Percentiles rank a stretch among this genome's conserved stretches.
Conservation (phyloP, 2,888 invertebrate genomes). For the Pyrocoelia pectoralis region DNA sequence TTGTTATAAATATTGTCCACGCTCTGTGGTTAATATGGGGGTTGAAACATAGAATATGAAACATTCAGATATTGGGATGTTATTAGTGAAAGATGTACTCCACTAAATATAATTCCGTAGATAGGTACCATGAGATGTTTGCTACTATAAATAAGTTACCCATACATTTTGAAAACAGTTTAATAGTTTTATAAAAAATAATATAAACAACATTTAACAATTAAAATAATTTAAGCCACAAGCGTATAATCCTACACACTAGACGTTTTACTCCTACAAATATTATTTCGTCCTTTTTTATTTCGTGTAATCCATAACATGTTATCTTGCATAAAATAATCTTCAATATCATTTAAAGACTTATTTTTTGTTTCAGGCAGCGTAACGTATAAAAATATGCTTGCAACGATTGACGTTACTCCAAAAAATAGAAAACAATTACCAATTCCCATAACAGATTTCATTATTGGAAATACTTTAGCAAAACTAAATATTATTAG, state of each 20-base stretch:
- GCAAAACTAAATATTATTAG: constrained; percentile 72
- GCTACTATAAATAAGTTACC: no score
- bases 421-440: constrained; percentile 79
- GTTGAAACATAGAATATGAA: no score
- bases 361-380: constrained; percentile 79
- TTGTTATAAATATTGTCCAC: no score
- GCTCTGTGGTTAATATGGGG: no score
- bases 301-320: constrained; percentile 68
- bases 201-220: no score
- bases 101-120: no score
- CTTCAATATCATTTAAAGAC: constrained; percentile 76
- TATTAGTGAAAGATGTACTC: no score
- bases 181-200: no score
- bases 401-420: constrained; percentile 67
- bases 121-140: no score
- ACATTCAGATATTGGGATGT: no score
- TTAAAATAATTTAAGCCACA: background rate
- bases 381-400: constrained; percentile 71
- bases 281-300: constrained; percentile 42
- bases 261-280: background rate
- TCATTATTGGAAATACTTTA: constrained; percentile 74
- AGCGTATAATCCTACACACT: background rate
- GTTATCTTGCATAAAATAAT: constrained; percentile 75
- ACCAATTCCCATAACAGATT: constrained; percentile 66
- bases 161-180: no score